Evolutionary conservation across 2,113 vertebrate species (phyloP).

Genomic region (Benitochromis conjunctus): DNA sequence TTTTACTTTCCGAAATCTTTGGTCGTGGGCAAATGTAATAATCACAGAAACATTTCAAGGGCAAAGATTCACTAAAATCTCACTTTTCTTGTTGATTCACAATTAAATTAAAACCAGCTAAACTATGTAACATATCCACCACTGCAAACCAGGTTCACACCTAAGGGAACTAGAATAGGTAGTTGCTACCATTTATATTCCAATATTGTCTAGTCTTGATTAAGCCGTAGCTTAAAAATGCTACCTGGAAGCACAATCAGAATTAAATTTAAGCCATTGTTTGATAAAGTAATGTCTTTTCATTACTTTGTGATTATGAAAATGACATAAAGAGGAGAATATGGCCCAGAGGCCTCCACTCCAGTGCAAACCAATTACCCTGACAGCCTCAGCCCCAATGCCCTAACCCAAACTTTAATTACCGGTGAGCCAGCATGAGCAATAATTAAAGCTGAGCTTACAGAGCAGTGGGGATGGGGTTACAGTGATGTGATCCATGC

Average conservation of each 20-base stretch:
- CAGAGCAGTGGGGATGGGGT: slow-evolving; percentile 42
- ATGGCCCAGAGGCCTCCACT: slow-evolving; percentile 25
- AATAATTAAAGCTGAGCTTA: slow-evolving; percentile 49
- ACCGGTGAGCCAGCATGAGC: slow-evolving; percentile 39
- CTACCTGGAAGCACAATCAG: not conserved
- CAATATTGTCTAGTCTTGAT: not conserved
- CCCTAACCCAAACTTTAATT: slow-evolving; percentile 56
- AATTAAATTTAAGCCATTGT: slow-evolving; percentile 5
- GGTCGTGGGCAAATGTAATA: not conserved
- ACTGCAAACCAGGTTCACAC: not conserved
- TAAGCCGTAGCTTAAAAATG: not conserved
- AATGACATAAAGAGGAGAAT: slow-evolving; percentile 16
- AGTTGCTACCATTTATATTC: not conserved
- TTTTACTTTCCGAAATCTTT: not conserved
- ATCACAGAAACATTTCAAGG: not conserved
- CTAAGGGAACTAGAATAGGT: not conserved
- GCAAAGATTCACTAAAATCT: not conserved
- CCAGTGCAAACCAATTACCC: slow-evolving; percentile 56
- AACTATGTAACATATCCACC: not conserved
- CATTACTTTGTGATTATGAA: not conserved
- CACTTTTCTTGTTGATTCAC: not conserved
- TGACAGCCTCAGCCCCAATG: slow-evolving; percentile 34
- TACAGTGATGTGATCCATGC: slow-evolving; percentile 45
- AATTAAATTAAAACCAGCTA: not conserved
- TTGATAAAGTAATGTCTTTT: slow-evolving; percentile 17